These are phyloP conservation scores for Cephus pulcher DNA, from an alignment of 2,888 invertebrate genomes.

Conservation along the genomic window DNA sequence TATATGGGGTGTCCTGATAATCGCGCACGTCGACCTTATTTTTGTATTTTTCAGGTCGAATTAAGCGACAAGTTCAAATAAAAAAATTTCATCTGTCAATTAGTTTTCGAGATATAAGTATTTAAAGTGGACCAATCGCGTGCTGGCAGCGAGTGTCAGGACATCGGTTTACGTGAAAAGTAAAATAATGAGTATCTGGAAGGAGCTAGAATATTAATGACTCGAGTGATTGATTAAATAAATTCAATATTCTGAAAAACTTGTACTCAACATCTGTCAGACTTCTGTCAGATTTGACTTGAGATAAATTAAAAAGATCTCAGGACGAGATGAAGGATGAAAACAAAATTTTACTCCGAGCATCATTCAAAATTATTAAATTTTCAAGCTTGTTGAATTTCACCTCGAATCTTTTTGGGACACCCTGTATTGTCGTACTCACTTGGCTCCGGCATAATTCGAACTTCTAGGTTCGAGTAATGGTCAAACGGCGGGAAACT, in stretches of 20 bases:
- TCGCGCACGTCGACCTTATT: not conserved
- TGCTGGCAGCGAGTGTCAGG: not conserved
- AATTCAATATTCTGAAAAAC: not conserved
- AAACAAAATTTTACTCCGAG: not conserved
- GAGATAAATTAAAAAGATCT: not conserved
- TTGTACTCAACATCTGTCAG: not conserved
- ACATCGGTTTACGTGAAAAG: not conserved
- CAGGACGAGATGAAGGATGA: not conserved
- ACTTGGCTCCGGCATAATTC: not conserved
- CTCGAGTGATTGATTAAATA: not conserved
- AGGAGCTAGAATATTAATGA: not conserved
- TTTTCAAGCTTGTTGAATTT: too few species aligned
- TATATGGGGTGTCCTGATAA: not conserved
- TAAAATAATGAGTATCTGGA: not conserved
- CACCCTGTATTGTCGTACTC: too few species aligned
- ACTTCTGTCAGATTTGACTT: not conserved
- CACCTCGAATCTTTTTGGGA: not conserved
- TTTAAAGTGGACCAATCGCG: not conserved
- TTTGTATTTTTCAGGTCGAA: too few species aligned
- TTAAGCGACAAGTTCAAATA: not conserved
- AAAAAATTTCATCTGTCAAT: not conserved
- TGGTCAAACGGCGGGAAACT: too few species aligned
- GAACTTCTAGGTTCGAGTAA: too few species aligned
- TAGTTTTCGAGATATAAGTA: not conserved
- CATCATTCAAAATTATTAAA: not conserved